Evolutionary conservation across 2,797 vertebrate species (phyloP).

Genomic region (Chrosomus eos): DNA sequence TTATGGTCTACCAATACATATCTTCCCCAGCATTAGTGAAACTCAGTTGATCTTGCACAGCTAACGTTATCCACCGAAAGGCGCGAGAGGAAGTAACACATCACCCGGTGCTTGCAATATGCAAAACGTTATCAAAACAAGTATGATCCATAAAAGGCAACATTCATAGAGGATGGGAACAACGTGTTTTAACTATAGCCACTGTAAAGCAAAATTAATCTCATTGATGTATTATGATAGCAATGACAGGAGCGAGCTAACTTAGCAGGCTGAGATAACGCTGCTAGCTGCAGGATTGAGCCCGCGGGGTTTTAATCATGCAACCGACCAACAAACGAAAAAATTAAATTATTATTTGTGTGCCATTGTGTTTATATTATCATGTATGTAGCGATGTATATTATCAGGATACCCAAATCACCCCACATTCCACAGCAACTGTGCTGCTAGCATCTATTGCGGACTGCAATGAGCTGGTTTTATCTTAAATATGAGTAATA

Average conservation of each 20-base stretch:
- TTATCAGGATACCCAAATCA: background rate
- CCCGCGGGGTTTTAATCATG: background rate
- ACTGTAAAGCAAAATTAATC: background rate
- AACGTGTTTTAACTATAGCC: background rate
- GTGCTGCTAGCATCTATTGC: background rate
- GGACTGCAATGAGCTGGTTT: background rate
- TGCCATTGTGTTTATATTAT: background rate
- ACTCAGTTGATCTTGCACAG: background rate
- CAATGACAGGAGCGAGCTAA: conserved; percentile 52
- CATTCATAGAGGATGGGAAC: background rate
- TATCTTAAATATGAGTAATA: background rate
- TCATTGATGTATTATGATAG: background rate
- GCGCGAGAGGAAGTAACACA: conserved; percentile 4
- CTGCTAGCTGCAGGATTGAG: background rate
- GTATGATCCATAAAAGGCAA: background rate
- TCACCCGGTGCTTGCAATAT: background rate
- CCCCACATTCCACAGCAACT: background rate
- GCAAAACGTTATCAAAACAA: background rate
- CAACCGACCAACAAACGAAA: background rate
- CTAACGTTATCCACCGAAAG: background rate
- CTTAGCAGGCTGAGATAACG: conserved; percentile 48
- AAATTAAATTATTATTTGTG: background rate
- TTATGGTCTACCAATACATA: background rate
- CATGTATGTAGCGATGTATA: background rate
- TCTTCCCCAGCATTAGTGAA: background rate